Percentiles rank a stretch among this genome's conserved stretches.
These are phyloP conservation scores for Hydrolagus colliei DNA, from an alignment of 2,797 vertebrate species.

Conservation along the genomic window DNA sequence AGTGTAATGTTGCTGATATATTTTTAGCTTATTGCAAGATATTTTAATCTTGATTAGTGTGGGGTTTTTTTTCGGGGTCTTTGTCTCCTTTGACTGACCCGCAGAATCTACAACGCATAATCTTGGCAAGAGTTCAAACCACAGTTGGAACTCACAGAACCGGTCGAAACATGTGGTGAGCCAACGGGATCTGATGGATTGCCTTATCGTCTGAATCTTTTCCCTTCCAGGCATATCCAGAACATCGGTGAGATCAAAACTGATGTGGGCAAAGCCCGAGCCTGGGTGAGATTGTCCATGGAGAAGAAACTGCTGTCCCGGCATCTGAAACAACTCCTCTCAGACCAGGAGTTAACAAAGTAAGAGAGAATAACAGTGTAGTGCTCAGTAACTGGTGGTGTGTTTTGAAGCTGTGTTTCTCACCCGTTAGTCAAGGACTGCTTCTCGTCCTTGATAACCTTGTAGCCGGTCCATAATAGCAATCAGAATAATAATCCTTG, in stretches of 20 bases:
- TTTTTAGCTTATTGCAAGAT: neutral
- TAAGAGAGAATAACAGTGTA: constrained; percentile 50
- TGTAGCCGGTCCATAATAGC: no score
- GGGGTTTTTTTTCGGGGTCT: neutral
- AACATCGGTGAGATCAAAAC: constrained; percentile 98
- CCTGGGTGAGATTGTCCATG: constrained; percentile 97
- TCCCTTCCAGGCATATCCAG: constrained; percentile 78
- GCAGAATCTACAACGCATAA: neutral
- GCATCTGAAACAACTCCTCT: constrained; percentile 90
- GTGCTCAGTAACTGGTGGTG: no score
- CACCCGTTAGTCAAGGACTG: no score
- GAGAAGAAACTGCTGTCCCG: constrained; percentile 96
- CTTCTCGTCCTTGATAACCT: no score
- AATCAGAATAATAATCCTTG: no score
- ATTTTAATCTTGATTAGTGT: neutral
- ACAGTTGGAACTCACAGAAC: constrained; percentile 15
- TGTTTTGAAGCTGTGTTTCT: no score
- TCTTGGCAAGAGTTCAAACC: neutral
- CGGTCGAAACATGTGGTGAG: neutral
- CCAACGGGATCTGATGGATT: neutral
- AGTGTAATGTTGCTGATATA: neutral
- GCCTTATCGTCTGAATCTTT: constrained; percentile 31
- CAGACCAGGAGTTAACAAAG: constrained; percentile 92
- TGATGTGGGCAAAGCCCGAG: constrained; percentile 92
- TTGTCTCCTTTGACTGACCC: neutral